Evolutionary conservation across 92 coral and sea anemone genomes (phyloP).

Genomic region (Scolanthus callimorphus): DNA sequence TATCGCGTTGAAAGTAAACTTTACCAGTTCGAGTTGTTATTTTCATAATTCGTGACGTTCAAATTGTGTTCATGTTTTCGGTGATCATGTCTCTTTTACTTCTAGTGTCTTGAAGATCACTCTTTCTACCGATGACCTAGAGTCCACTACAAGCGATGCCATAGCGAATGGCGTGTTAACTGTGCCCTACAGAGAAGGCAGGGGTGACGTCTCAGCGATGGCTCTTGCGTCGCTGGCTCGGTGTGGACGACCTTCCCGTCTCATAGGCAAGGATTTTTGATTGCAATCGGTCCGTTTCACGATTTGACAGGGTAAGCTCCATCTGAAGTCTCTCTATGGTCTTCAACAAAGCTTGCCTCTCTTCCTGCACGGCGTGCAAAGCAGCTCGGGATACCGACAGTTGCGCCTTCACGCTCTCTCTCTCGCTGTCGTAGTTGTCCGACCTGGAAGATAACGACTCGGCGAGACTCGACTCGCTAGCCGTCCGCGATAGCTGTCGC

Average conservation of each 20-base stretch:
- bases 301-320: slow-evolving; percentile 86
- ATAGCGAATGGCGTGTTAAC: too few species aligned
- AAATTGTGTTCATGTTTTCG: too few species aligned
- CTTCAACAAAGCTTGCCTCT: slow-evolving; percentile 78
- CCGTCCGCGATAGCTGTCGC: slow-evolving; percentile 55
- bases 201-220: too few species aligned
- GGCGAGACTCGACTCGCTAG: slow-evolving; percentile 68
- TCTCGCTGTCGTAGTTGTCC: slow-evolving; percentile 59
- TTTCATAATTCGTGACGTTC: too few species aligned
- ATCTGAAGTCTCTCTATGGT: slow-evolving; percentile 83
- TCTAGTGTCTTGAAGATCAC: too few species aligned
- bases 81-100: too few species aligned
- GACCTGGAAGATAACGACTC: slow-evolving; percentile 65
- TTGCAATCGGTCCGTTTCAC: slow-evolving; percentile 86
- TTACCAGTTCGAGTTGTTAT: too few species aligned
- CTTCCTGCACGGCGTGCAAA: slow-evolving; percentile 70
- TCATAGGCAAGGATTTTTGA: slow-evolving; percentile 55
- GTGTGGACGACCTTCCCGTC: slow-evolving; percentile 51
- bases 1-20: too few species aligned
- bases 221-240: too few species aligned
- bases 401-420: slow-evolving; percentile 77
- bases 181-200: too few species aligned
- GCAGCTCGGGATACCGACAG: slow-evolving; percentile 81
- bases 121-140: too few species aligned
- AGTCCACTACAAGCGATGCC: too few species aligned